These are phyloP conservation scores for Gallinago media DNA, from an alignment of 2,113 vertebrate genomes.

Conservation along the genomic window DNA sequence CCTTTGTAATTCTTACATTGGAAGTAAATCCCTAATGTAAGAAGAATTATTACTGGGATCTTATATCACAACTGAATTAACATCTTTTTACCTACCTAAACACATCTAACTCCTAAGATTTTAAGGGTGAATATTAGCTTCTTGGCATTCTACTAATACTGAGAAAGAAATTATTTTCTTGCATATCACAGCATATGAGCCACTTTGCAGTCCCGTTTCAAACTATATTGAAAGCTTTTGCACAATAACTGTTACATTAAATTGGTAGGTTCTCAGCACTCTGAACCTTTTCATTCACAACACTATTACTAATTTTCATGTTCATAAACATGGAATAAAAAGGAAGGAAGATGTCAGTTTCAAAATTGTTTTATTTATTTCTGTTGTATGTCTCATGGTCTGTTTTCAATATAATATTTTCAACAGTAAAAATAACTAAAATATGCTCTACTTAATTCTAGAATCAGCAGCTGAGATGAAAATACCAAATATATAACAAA, in stretches of 20 bases:
- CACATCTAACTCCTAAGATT: neutral
- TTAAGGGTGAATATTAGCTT: neutral
- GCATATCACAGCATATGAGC: neutral
- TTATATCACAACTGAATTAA: neutral
- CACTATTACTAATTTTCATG: neutral
- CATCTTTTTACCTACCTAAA: neutral
- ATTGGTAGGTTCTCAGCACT: neutral
- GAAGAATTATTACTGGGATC: neutral
- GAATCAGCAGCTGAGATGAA: neutral
- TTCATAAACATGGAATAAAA: neutral
- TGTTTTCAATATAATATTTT: neutral
- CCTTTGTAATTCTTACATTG: neutral
- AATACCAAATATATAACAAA: neutral
- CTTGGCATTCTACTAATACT: neutral
- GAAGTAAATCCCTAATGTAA: neutral
- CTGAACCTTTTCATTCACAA: neutral
- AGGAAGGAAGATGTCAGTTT: neutral
- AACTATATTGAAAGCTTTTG: conserved; percentile 29
- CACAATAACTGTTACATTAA: neutral
- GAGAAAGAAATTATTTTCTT: conserved; percentile 12
- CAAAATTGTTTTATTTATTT: neutral
- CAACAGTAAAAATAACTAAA: neutral
- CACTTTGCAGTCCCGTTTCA: neutral
- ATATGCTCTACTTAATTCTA: neutral
- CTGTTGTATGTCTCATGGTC: neutral